Conservation (phyloP, 2,113 vertebrate genomes). For the Poecile atricapillus region DNA sequence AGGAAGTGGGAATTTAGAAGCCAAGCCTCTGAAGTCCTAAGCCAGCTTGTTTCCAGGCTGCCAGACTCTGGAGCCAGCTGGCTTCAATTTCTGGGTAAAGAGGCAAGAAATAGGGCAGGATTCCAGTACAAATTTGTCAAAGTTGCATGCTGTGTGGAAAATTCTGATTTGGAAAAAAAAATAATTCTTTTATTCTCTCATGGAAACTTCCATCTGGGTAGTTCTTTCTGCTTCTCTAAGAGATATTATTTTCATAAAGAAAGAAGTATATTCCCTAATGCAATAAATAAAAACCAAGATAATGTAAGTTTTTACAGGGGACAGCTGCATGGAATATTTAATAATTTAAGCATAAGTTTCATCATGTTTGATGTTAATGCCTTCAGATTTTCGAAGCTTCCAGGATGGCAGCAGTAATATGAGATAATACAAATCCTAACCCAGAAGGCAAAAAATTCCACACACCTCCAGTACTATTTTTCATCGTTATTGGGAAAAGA, state of each 20-base stretch:
- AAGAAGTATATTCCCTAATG: not conserved
- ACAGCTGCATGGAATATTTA: not conserved
- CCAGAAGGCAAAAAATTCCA: not conserved
- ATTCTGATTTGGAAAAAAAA: not conserved
- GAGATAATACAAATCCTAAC: not conserved
- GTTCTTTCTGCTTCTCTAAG: not conserved
- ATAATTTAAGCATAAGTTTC: not conserved
- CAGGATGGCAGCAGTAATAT: not conserved
- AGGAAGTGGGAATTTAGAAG: not conserved
- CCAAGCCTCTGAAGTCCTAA: not conserved
- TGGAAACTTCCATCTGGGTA: not conserved
- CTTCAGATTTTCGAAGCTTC: not conserved
- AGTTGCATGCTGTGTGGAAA: not conserved
- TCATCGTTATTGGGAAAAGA: not conserved
- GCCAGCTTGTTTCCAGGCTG: not conserved
- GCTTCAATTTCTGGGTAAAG: slow-evolving; percentile 8
- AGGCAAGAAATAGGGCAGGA: not conserved
- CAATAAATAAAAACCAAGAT: not conserved
- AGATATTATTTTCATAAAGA: not conserved
- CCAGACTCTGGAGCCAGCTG: slow-evolving; percentile 30
- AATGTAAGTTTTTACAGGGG: not conserved
- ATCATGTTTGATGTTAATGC: not conserved
- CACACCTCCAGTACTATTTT: not conserved
- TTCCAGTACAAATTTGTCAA: not conserved
- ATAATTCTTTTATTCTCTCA: not conserved